Base-by-base conservation (phyloP, 2,888 invertebrate genomes). In the Capitulum mitella region DNA sequence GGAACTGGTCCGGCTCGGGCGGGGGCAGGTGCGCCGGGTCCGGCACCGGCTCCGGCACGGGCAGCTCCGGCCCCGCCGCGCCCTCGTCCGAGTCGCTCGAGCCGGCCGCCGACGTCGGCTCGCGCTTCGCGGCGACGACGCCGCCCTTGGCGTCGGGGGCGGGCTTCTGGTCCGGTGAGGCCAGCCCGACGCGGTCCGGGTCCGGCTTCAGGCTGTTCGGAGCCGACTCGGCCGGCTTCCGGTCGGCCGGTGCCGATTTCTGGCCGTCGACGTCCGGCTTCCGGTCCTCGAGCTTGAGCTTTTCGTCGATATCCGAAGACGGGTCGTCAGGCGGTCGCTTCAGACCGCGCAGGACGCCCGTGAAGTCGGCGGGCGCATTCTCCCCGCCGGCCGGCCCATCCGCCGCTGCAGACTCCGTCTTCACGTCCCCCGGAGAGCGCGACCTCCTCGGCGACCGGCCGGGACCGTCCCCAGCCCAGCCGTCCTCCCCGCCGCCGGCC, bases 1-100 rank as follows among this genome's bases (percentile, higher is more conserved):
- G 64, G 37, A 80, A 81, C 51, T 79, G 78, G 19, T 79, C 78
- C 3, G 77, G 43, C 78, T 79, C 77, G 3, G 80, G 79, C 14
- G 43, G 19, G 3, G 46, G 16, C 76, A 76, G 29, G n/a, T 32
- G 16, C 14, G 12, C 43, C 29, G 76, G 76, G 19, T 76, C 76
- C 16, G 76, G 32, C 46, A 46, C 76, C 76, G 29, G 46, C 43
- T 46, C 46, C 32, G 76, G 76, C 76, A 76, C 46, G 2, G 29
- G 10, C 76, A 76, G 76, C 76, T 46, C 32, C 26, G 16, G 16
- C 19, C 29, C n/a, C 19, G 29, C 29, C 5, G 19, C 76, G 29
- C 32, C 76, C 19, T 37, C 74, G 26, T 37, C 70, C 34, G 70
- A 74, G 29, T 32, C 64, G 34, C 22, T 22, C 26, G 40, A 46